These are phyloP conservation scores for Gandaritis pyraliata DNA, from an alignment of 2,888 invertebrate genomes.

Conservation along the genomic window DNA sequence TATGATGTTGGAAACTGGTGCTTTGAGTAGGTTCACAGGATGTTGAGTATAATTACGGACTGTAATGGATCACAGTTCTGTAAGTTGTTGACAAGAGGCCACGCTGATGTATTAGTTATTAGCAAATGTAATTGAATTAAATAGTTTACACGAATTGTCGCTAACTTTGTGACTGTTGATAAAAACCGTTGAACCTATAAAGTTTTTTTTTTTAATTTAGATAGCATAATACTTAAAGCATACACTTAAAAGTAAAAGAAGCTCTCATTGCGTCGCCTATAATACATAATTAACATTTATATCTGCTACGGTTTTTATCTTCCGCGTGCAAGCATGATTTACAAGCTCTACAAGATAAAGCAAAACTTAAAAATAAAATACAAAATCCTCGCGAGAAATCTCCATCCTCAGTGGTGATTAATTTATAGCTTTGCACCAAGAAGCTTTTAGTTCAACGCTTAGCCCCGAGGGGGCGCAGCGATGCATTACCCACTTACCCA, in stretches of 20 bases:
- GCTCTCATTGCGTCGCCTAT: too few species aligned
- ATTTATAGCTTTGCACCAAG: conserved; percentile 26
- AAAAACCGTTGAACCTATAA: too few species aligned
- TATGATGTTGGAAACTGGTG: too few species aligned
- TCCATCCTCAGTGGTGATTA: conserved; percentile 21
- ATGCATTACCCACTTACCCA: conserved; percentile 2
- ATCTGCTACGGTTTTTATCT: too few species aligned
- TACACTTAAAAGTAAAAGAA: too few species aligned
- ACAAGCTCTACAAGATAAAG: conserved; percentile 14
- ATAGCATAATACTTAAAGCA: too few species aligned
- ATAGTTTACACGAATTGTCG: not conserved
- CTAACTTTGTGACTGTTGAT: not conserved
- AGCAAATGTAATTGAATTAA: conserved; percentile 1
- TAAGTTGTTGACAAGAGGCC: not conserved
- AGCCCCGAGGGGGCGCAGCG: conserved; percentile 4
- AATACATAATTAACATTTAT: too few species aligned
- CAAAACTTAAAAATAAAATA: conserved; percentile 14
- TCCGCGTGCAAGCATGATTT: too few species aligned
- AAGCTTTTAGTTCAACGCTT: conserved; percentile 25
- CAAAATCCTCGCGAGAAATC: conserved; percentile 15
- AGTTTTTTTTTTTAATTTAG: too few species aligned
- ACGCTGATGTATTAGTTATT: not conserved
- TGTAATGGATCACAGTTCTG: not conserved
- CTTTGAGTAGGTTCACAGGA: too few species aligned
- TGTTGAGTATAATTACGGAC: not conserved